phyloP scores from a whole-genome alignment of 2,113 vertebrate genomes.

The Mesoclemmys tuberculata region DNA sequence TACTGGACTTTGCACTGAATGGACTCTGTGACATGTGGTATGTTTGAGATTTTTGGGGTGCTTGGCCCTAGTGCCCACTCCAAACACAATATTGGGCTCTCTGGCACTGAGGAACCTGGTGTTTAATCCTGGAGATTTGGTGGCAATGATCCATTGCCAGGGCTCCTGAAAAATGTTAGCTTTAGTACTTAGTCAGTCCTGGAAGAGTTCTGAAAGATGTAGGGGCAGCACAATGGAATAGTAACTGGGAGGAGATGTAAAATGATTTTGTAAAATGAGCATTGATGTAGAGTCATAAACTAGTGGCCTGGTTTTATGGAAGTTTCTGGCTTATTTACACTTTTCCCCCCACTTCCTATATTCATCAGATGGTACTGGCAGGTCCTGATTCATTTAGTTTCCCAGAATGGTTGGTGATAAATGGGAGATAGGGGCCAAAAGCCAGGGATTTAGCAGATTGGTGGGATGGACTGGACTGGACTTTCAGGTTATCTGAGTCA shows the following conservation, averaged over 20 bases:
- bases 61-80: neutral
- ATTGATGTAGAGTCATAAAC: neutral
- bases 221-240: neutral
- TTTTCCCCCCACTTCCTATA: neutral
- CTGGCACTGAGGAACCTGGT: neutral
- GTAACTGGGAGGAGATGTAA: neutral
- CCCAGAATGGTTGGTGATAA: neutral
- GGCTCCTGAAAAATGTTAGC: neutral
- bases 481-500: neutral
- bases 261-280: neutral
- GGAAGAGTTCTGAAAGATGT: neutral
- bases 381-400: neutral
- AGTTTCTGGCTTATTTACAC: neutral
- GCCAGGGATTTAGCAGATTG: neutral
- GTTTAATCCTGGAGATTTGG: neutral
- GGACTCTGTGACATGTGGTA: neutral
- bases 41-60: neutral
- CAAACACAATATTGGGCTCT: neutral
- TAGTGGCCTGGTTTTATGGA: neutral
- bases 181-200: neutral
- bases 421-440: neutral
- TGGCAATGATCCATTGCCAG: accelerated
- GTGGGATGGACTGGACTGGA: neutral
- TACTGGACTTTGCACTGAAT: accelerated
- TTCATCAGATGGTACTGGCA: neutral